Base-by-base conservation (phyloP, 2,888 invertebrate species). In the Leucozona laternaria region DNA sequence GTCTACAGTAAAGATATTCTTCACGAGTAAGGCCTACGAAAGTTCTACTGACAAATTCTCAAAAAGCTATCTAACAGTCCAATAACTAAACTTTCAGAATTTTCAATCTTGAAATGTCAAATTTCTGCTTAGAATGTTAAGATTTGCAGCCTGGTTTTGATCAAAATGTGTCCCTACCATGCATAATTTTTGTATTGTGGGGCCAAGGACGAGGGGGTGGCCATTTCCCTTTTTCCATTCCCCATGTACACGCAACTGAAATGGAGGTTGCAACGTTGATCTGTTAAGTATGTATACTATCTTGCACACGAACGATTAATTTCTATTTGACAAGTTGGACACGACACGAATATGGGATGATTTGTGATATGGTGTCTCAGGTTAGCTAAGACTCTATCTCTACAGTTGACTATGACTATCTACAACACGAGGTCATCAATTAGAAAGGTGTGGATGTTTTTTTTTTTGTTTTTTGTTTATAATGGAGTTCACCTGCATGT, bases 321-420 rank as follows among this genome's bases (percentile, higher is more conserved):
- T 71, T 79, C 64, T 43, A 75, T 82, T 86, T 86, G 86, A 86
- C 86, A 86, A 82, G 78, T 82, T 82, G 82, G 86, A 86, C 86
- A 86, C 70, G 86, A 73, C 86, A 86, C 73, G 86, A 86, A 86
- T 81, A 86, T 78, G 82, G 78, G 82, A 82, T 86, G 78, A 81
- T 82, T 86, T 86, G 86, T 86, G 81, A 64, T 85, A 77, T 57
- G 55, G 28, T 48, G 64, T 43, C 75, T 64, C 57, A n/a, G 37
- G 45, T 66, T 58, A 53, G 50, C 45, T 68, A 25, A 57, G 68
- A 28, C 53, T 58, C 58, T 80, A 77, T 68, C 66, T 66, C 72
- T 57, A 57, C 68, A 22, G 20, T 60, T 68, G 77, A 17, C 66
- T 77, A 73, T 40, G 22, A 40, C 60, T 60, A 60, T 85, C 80